Percentiles rank a stretch among this genome's conserved stretches.
Conservation (phyloP, 2,888 invertebrate genomes). For the Cybosia mesomella region DNA sequence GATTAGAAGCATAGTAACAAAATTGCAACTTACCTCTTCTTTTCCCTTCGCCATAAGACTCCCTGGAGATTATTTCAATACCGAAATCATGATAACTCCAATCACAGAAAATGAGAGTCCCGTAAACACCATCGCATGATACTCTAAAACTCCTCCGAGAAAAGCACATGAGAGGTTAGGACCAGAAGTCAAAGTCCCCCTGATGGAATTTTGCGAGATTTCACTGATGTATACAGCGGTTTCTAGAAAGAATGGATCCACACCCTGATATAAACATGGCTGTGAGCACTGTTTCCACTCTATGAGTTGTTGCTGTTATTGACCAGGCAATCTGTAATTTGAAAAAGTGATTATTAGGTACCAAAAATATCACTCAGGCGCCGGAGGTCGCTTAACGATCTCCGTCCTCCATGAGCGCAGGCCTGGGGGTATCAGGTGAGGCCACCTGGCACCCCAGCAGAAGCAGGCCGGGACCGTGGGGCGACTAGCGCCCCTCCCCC, state of each 20-base stretch:
- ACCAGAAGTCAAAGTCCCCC: slow-evolving; percentile 70
- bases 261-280: slow-evolving; percentile 70
- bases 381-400: too few relatives aligned
- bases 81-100: slow-evolving; percentile 47
- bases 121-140: slow-evolving; percentile 63
- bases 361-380: too few relatives aligned
- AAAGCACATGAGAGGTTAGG: slow-evolving; percentile 66
- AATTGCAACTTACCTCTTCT: slow-evolving; percentile 59
- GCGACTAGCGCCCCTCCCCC: too few relatives aligned
- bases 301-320: slow-evolving; percentile 54
- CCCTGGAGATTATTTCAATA: slow-evolving; percentile 70
- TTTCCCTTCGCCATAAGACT: slow-evolving; percentile 67
- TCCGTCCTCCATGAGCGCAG: too few relatives aligned
- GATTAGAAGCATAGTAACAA: not conserved
- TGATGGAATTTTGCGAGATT: slow-evolving; percentile 70
- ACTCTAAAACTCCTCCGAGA: slow-evolving; percentile 66
- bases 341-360: too few relatives aligned
- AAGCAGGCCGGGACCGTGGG: too few relatives aligned
- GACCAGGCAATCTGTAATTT: slow-evolving; percentile 70
- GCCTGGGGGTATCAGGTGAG: too few relatives aligned
- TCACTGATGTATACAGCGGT: slow-evolving; percentile 70
- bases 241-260: slow-evolving; percentile 60
- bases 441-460: too few relatives aligned
- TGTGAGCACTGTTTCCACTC: slow-evolving; percentile 64
- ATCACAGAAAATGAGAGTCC: slow-evolving; percentile 56